These are phyloP conservation scores for Cirrhinus molitorella DNA, from an alignment of 2,797 vertebrate genomes.

Conservation along the genomic window DNA sequence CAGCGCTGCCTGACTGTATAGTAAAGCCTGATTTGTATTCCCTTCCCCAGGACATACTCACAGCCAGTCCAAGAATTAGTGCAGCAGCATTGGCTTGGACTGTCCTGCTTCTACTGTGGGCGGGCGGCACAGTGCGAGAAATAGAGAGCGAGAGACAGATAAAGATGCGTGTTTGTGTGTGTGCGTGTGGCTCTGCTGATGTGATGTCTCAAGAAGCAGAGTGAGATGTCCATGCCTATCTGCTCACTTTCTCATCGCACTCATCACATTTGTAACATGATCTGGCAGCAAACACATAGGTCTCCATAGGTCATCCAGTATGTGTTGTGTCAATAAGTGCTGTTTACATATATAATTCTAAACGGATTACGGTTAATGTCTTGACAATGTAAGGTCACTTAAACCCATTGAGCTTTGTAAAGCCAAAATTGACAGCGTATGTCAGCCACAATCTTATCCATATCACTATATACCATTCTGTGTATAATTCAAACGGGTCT, in stretches of 20 bases:
- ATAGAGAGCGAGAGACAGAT: conserved; percentile 36
- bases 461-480: too few relatives aligned
- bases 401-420: too few relatives aligned
- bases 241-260: conserved; percentile 4
- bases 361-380: background rate
- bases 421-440: too few relatives aligned
- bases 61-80: conserved; percentile 74
- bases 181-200: conserved; percentile 16
- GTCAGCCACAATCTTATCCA: too few relatives aligned
- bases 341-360: background rate
- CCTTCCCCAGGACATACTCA: conserved; percentile 70
- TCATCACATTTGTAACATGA: background rate
- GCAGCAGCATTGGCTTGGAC: conserved; percentile 71
- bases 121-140: conserved; percentile 67
- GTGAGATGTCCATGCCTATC: conserved; percentile 46
- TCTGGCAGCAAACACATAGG: background rate
- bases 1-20: conserved; percentile 66
- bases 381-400: background rate
- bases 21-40: conserved; percentile 74
- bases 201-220: conserved; percentile 37
- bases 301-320: background rate
- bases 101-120: conserved; percentile 76
- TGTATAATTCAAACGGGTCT: too few relatives aligned
- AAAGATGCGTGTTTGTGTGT: conserved; percentile 18
- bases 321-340: background rate